phyloP scores from a whole-genome alignment of 92 coral and sea anemone genomes.

The Paragorgia papillata region DNA sequence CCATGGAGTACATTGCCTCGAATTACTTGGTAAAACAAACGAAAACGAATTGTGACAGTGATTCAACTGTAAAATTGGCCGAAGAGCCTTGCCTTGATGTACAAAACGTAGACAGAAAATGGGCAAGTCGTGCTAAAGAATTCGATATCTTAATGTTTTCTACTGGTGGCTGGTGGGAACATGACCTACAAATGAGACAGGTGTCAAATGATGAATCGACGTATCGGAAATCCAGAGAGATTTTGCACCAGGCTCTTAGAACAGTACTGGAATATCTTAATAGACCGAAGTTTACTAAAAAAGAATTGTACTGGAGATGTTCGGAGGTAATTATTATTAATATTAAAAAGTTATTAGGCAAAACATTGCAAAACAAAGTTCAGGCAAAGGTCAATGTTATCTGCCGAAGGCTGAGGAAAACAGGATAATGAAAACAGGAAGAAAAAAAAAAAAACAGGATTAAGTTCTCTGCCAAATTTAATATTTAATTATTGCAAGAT shows the following conservation, averaged over 20 bases:
- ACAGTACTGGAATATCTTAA: constrained; percentile 34
- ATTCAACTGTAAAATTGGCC: constrained; percentile 12
- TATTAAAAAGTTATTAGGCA: no score
- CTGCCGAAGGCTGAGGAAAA: no score
- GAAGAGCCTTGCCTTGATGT: constrained; percentile 14
- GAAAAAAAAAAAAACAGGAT: no score
- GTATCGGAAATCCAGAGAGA: constrained; percentile 7
- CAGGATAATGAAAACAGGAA: no score
- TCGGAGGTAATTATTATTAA: constrained; percentile 41
- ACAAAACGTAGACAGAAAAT: constrained; percentile 8
- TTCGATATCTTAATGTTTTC: constrained; percentile 35
- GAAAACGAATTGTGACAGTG: constrained; percentile 22
- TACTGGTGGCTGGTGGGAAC: constrained; percentile 54
- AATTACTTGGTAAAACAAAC: constrained; percentile 39
- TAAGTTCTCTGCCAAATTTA: no score
- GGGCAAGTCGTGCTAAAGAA: constrained; percentile 23
- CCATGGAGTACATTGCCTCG: constrained; percentile 31
- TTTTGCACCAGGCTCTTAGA: constrained; percentile 7
- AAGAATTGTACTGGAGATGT: constrained; percentile 30
- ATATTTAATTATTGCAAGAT: no score
- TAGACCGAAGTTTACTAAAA: constrained; percentile 14
- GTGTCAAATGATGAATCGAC: constrained; percentile 3
- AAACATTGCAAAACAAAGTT: no score
- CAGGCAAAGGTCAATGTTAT: no score
- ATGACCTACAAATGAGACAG: constrained; percentile 43